These are phyloP conservation scores for Ptilorrhoa leucosticta DNA, from an alignment of 2,113 vertebrate species.

Conservation along the genomic window DNA sequence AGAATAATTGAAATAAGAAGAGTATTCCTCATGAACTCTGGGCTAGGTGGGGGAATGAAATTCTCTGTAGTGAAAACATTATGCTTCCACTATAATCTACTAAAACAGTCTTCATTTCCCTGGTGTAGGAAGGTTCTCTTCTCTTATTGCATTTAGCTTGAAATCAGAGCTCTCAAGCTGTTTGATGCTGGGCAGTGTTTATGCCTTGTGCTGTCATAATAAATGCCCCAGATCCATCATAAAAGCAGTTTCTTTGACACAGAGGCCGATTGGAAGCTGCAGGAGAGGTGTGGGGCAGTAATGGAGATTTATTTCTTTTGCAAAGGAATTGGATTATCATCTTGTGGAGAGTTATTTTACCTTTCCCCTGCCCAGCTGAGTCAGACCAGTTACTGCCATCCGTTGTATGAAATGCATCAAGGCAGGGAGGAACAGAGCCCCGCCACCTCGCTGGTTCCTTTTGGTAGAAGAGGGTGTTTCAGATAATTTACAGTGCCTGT, in stretches of 20 bases:
- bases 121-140: not conserved
- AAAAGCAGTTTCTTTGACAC: constrained; percentile 7
- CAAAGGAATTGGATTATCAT: not conserved
- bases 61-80: not conserved
- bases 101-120: constrained; percentile 27
- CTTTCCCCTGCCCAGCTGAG: not conserved
- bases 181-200: not conserved
- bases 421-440: not conserved
- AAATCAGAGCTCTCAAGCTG: not conserved
- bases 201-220: not conserved
- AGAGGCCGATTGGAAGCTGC: not conserved
- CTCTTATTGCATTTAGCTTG: constrained; percentile 20
- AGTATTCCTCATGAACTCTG: not conserved
- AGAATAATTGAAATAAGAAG: not conserved
- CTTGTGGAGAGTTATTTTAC: not conserved
- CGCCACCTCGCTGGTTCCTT: not conserved
- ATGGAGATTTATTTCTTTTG: not conserved
- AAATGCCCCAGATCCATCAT: constrained; percentile 18
- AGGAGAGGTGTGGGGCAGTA: not conserved
- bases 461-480: not conserved
- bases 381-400: not conserved
- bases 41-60: not conserved
- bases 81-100: not conserved
- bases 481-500: not conserved
- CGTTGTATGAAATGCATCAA: not conserved